Percentiles rank a stretch among this genome's conserved stretches.
Conservation (phyloP, 1,140 invertebrate genomes). For the Drosophila funebris region DNA sequence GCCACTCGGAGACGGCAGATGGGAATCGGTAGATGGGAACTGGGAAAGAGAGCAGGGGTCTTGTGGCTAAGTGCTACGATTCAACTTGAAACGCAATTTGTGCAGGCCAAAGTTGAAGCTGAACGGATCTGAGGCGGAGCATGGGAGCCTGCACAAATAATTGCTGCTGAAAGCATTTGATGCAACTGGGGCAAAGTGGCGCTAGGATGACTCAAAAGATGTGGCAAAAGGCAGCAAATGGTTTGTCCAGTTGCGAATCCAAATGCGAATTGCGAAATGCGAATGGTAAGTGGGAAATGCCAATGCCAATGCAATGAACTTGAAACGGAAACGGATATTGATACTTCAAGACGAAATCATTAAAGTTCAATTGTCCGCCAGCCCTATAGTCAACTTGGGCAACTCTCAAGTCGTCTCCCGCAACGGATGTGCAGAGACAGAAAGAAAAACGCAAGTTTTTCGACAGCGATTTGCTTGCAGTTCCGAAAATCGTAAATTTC, state of each 20-base stretch:
- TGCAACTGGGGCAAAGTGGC: constrained; percentile 17
- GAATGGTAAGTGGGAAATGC: constrained; percentile 36
- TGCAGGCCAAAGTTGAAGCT: background rate
- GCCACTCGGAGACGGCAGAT: constrained; percentile 34
- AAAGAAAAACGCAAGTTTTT: constrained; percentile 13
- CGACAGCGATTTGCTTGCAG: constrained; percentile 14
- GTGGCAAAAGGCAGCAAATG: constrained; percentile 51
- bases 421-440: constrained; percentile 4
- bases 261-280: constrained; percentile 24
- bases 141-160: constrained; percentile 69
- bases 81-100: constrained; percentile 74
- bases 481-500: constrained; percentile 41
- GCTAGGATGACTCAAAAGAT: constrained; percentile 27
- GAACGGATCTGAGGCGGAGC: background rate
- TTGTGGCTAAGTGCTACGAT: constrained; percentile 49
- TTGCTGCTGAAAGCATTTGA: constrained; percentile 81
- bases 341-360: constrained; percentile 83
- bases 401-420: background rate
- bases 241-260: constrained; percentile 25
- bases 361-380: constrained; percentile 72
- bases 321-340: constrained; percentile 80
- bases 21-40: background rate
- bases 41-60: background rate
- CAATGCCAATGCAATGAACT: constrained; percentile 59
- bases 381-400: constrained; percentile 3